Conservation (phyloP, 1,140 invertebrate genomes). For the Camponotus vicinus region DNA sequence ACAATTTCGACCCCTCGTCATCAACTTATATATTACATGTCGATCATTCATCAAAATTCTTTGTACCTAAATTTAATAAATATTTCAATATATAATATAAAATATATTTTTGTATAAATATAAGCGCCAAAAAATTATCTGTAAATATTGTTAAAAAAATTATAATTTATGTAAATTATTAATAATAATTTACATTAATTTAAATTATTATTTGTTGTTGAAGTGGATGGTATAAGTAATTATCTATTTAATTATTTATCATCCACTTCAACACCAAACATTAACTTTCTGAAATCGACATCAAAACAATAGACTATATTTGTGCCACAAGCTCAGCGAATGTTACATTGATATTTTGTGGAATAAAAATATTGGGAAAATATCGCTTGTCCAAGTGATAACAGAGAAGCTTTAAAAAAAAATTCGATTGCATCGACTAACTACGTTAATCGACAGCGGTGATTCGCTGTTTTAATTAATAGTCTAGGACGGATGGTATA, state of each 20-base stretch:
- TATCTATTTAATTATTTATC: neutral
- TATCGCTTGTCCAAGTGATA: slow-evolving; percentile 23
- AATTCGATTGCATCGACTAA: slow-evolving; percentile 25
- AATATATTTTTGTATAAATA: neutral
- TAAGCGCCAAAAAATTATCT: neutral
- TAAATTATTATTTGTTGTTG: too few species aligned
- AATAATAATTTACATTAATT: too few species aligned
- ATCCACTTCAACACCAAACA: neutral
- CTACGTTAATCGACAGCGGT: slow-evolving; percentile 30
- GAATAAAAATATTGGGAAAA: slow-evolving; percentile 41
- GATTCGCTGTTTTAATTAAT: slow-evolving; percentile 48
- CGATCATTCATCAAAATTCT: neutral
- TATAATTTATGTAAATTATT: neutral
- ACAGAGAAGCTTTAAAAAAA: slow-evolving; percentile 31
- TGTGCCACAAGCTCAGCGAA: neutral
- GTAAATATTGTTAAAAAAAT: neutral
- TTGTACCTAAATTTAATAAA: neutral
- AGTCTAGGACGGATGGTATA: neutral
- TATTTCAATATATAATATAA: neutral
- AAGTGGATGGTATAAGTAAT: neutral
- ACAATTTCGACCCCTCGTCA: slow-evolving; percentile 37
- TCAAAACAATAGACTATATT: neutral
- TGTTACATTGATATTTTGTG: slow-evolving; percentile 14
- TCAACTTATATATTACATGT: neutral
- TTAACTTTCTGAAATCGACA: slow-evolving; percentile 14